These are phyloP conservation scores for Ptychadena robeensis DNA, from an alignment of 2,797 vertebrate species.

Conservation along the genomic window DNA sequence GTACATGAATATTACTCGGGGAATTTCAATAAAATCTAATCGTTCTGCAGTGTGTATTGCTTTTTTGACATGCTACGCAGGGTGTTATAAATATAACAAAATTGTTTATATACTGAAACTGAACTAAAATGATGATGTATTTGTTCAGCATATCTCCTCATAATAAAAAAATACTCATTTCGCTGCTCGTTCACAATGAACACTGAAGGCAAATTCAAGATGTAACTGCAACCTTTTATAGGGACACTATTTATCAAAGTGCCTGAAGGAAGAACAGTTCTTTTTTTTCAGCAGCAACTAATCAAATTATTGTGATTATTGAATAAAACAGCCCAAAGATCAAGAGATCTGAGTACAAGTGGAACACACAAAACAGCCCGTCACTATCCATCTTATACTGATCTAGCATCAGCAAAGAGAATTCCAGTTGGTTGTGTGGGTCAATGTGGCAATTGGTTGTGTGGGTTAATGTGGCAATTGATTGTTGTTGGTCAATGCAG, in stretches of 20 bases:
- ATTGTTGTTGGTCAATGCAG: too few relatives aligned
- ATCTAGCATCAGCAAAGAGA: background rate
- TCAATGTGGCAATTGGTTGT: too few relatives aligned
- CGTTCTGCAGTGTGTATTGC: slow-evolving; percentile 64
- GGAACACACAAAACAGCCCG: background rate
- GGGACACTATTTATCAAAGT: background rate
- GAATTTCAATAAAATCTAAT: slow-evolving; percentile 69
- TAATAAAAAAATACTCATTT: slow-evolving; percentile 63
- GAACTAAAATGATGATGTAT: slow-evolving; percentile 69
- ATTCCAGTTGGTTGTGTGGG: too few relatives aligned
- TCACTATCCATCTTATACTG: background rate
- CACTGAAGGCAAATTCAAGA: background rate
- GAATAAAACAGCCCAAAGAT: background rate
- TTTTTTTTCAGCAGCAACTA: background rate
- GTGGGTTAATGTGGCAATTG: too few relatives aligned
- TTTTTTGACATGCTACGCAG: slow-evolving; percentile 65
- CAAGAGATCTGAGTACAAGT: background rate
- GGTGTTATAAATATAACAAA: slow-evolving; percentile 65
- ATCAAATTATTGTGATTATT: background rate
- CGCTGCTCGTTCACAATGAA: background rate
- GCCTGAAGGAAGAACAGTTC: background rate
- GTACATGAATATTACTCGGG: slow-evolving; percentile 64
- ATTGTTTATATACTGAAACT: slow-evolving; percentile 66
- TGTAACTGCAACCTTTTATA: slow-evolving; percentile 1
- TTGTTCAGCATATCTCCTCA: slow-evolving; percentile 67